Evolutionary conservation across 2,113 vertebrate genomes (phyloP).

Genomic region (Oncorhynchus kisutch): DNA sequence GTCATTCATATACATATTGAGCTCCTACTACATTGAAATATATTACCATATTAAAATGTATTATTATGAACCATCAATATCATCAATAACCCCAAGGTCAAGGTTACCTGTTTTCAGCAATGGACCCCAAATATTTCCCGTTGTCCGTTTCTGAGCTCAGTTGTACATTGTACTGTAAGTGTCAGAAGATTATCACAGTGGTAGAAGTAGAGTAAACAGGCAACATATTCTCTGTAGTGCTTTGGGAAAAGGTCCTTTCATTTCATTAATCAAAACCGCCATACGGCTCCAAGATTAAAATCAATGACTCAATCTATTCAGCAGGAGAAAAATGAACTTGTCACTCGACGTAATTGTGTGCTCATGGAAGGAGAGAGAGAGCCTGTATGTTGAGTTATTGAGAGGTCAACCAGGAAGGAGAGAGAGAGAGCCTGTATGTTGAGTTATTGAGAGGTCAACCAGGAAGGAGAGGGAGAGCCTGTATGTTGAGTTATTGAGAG

Average conservation of each 20-base stretch:
- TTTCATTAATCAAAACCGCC: slow-evolving; percentile 45
- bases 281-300: slow-evolving; percentile 51
- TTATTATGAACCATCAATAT: no score
- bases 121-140: no score
- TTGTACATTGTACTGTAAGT: background rate
- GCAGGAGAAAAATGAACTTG: slow-evolving; percentile 64
- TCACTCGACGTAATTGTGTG: slow-evolving; percentile 62
- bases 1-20: no score
- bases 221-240: background rate
- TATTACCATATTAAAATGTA: no score
- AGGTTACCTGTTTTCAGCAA: no score
- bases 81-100: no score
- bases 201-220: background rate
- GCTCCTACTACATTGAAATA: no score
- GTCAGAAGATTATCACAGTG: background rate
- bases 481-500: slow-evolving; percentile 20
- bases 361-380: slow-evolving; percentile 25
- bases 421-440: slow-evolving; percentile 5
- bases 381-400: slow-evolving; percentile 18
- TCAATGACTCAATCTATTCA: slow-evolving; percentile 49
- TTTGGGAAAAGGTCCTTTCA: slow-evolving; percentile 43
- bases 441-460: slow-evolving; percentile 4
- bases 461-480: background rate
- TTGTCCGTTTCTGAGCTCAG: background rate
- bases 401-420: slow-evolving; percentile 19